phyloP scores from a whole-genome alignment of 2,113 vertebrate genomes.

The Nyctereutes procyonoides region DNA sequence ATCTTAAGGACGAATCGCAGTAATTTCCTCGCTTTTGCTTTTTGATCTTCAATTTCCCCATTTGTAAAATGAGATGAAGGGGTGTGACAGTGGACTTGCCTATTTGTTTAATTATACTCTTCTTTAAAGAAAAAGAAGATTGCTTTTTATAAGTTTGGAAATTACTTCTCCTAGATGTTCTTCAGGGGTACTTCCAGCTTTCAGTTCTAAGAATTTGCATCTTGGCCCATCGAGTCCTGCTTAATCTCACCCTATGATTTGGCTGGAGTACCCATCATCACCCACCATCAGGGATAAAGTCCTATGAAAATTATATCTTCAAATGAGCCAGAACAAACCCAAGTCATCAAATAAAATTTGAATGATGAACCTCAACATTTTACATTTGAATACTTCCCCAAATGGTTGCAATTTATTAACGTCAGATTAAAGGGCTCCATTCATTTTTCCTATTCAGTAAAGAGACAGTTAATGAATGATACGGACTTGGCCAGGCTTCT shows the following conservation, averaged over 20 bases:
- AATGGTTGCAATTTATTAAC: conserved; percentile 88
- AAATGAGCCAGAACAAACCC: conserved; percentile 85
- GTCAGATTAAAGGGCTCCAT: conserved; percentile 86
- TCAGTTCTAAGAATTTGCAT: neutral
- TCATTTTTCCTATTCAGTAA: conserved; percentile 85
- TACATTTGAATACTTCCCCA: conserved; percentile 87
- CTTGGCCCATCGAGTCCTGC: fast-evolving
- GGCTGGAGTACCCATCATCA: neutral
- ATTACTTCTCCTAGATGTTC: neutral
- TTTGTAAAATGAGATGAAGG: neutral
- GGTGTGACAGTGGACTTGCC: fast-evolving
- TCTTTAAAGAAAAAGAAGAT: neutral
- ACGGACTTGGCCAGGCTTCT: conserved; percentile 79
- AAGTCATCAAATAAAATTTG: conserved; percentile 87
- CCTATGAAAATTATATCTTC: conserved; percentile 76
- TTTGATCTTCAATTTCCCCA: neutral
- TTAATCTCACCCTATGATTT: neutral
- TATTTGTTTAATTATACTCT: neutral
- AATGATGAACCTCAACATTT: conserved; percentile 85
- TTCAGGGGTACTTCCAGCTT: neutral
- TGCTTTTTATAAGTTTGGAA: neutral
- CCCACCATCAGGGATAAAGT: conserved; percentile 56
- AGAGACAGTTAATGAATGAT: conserved; percentile 85
- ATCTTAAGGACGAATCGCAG: neutral
- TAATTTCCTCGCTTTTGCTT: neutral